phyloP scores from a whole-genome alignment of 1,140 invertebrate genomes.

The Tetramorium parvispinum region DNA sequence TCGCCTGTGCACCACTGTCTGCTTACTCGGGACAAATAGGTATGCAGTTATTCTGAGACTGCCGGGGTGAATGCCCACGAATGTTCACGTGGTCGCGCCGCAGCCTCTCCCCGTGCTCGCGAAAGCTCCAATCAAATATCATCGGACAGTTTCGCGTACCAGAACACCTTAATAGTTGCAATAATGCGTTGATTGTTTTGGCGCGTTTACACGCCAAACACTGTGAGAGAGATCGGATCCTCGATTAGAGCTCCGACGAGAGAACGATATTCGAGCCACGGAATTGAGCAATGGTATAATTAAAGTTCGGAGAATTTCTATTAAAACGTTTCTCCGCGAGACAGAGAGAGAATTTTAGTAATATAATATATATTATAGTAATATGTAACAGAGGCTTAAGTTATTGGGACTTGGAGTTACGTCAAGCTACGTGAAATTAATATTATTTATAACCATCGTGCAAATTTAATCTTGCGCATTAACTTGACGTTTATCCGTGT shows the following conservation, averaged over 20 bases:
- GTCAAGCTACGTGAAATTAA: constrained; percentile 18
- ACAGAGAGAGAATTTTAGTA: not conserved
- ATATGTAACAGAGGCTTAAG: not conserved
- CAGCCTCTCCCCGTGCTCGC: constrained; percentile 50
- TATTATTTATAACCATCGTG: constrained; percentile 40
- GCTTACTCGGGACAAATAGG: constrained; percentile 77
- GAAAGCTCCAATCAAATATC: constrained; percentile 74
- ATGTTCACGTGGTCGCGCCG: constrained; percentile 60
- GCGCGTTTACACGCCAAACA: not conserved
- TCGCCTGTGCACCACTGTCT: constrained; percentile 74
- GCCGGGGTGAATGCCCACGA: constrained; percentile 79
- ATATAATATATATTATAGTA: not conserved
- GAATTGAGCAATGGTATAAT: not conserved
- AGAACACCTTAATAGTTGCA: constrained; percentile 44
- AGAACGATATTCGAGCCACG: not conserved
- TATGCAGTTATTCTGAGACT: constrained; percentile 81
- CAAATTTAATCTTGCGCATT: constrained; percentile 48
- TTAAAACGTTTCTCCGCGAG: not conserved
- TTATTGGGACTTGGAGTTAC: not conserved
- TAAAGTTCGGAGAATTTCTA: not conserved
- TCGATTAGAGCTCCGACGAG: constrained; percentile 1
- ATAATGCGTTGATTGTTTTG: constrained; percentile 65
- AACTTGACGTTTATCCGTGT: constrained; percentile 48
- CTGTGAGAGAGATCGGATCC: not conserved
- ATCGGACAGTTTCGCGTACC: constrained; percentile 27